phyloP scores from a whole-genome alignment of 2,888 invertebrate genomes.

The Lithosia quadra region DNA sequence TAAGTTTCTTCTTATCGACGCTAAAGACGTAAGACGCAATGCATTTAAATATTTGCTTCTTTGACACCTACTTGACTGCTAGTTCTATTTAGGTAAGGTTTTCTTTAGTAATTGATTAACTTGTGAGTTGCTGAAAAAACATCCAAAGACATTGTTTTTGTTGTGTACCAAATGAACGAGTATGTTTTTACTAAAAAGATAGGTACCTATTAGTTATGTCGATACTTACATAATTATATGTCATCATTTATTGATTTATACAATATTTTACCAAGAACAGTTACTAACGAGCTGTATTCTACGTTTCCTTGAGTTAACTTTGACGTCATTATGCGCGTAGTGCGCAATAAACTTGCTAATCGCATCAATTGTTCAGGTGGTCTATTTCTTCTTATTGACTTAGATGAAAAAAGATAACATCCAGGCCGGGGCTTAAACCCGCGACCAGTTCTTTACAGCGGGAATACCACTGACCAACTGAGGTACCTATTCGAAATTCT shows the following conservation, averaged over 20 bases:
- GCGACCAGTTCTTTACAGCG: too few species aligned
- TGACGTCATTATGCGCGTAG: background rate
- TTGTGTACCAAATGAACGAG: too few species aligned
- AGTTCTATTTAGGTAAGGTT: background rate
- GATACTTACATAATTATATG: background rate
- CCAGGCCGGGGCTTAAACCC: too few species aligned
- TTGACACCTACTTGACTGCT: background rate
- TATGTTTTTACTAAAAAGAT: background rate
- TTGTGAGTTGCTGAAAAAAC: background rate
- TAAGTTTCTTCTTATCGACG: constrained; percentile 6
- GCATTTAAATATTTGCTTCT: background rate
- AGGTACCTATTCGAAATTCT: too few species aligned
- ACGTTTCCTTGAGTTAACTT: too few species aligned
- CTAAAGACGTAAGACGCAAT: constrained; percentile 2
- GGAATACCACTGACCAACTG: too few species aligned
- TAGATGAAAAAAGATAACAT: too few species aligned
- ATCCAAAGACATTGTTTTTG: too few species aligned
- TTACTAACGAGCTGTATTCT: background rate
- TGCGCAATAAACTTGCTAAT: background rate
- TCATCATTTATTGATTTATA: background rate
- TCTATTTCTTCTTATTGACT: background rate
- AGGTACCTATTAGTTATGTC: background rate
- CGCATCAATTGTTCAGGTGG: background rate
- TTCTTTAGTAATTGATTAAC: background rate
- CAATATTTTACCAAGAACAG: background rate